A percentile compares a stretch with the other conserved stretches of the same genome.
Evolutionary conservation across 2,888 invertebrate genomes (phyloP).

Genomic region (Xylota sylvarum): DNA sequence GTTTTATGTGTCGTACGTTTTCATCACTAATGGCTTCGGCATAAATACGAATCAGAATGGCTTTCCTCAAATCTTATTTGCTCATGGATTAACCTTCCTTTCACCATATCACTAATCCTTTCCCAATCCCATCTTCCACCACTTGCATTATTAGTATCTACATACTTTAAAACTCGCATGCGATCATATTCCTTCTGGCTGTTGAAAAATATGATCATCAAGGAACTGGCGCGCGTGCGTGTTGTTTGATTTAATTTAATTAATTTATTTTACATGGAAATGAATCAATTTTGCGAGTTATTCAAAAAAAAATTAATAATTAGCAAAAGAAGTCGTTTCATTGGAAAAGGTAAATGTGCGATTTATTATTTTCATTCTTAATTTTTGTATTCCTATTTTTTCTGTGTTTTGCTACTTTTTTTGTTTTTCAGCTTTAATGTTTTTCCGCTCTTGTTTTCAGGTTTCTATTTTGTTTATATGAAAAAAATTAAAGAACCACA

Average conservation of each 20-base stretch:
- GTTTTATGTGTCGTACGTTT: conserved; percentile 79
- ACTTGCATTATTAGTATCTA: conserved; percentile 25
- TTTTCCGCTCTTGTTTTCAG: conserved; percentile 71
- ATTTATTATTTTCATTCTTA: conserved; percentile 67
- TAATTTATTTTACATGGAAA: conserved; percentile 43
- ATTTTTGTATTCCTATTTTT: conserved; percentile 26
- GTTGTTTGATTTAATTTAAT: conserved; percentile 57
- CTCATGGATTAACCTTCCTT: conserved; percentile 38
- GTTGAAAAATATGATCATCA: conserved; percentile 40
- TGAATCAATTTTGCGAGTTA: conserved; percentile 48
- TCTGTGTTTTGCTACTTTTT: conserved; percentile 66
- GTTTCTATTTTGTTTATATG: conserved; percentile 50
- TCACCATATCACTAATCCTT: conserved; percentile 32
- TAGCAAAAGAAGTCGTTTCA: conserved; percentile 51
- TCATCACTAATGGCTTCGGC: conserved; percentile 84
- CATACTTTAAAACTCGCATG: conserved; percentile 55
- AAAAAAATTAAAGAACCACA: not conserved
- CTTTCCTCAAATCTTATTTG: conserved; percentile 66
- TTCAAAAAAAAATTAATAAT: conserved; percentile 16
- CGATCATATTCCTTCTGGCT: conserved; percentile 49
- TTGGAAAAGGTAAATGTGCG: conserved; percentile 73
- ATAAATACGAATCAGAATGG: conserved; percentile 76
- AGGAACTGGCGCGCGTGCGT: conserved; percentile 58
- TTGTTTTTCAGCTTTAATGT: conserved; percentile 71
- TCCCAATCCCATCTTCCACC: not conserved